Conservation (phyloP, 2,113 vertebrate genomes). For the Archilochus colubris region DNA sequence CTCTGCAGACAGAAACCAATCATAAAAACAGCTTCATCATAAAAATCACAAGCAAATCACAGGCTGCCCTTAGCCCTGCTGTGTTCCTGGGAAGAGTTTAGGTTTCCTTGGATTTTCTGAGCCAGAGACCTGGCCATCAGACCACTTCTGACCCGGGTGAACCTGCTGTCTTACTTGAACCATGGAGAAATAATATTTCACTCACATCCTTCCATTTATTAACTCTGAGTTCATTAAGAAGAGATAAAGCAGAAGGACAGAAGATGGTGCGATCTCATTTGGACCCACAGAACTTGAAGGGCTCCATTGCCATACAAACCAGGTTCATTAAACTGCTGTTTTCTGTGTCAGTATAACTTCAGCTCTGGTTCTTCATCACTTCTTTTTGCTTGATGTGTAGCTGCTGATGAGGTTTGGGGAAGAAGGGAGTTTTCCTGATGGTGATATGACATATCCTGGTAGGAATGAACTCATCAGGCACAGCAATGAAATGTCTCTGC, state of each 20-base stretch:
- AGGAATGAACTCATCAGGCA: background rate
- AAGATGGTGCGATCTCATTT: background rate
- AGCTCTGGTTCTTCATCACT: background rate
- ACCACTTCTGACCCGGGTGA: background rate
- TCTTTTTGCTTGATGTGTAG: background rate
- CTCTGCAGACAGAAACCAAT: rapidly evolving
- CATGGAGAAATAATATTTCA: background rate
- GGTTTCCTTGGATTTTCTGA: background rate
- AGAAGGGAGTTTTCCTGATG: background rate
- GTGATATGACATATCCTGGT: background rate
- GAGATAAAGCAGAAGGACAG: background rate
- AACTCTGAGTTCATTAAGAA: background rate
- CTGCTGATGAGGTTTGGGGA: background rate
- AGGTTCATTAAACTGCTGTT: background rate
- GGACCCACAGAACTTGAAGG: background rate
- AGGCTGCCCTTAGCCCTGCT: rapidly evolving
- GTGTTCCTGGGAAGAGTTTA: background rate
- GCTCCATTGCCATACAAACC: background rate
- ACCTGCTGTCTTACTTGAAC: background rate
- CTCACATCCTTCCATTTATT: background rate
- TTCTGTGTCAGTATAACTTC: background rate
- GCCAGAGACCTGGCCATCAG: background rate
- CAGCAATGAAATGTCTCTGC: background rate
- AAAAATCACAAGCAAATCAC: background rate
- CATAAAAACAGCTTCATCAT: background rate